Percentiles rank a stretch among this genome's conserved stretches.
phyloP scores from a whole-genome alignment of 2,113 vertebrate genomes.

The Chloropsis cyanopogon region DNA sequence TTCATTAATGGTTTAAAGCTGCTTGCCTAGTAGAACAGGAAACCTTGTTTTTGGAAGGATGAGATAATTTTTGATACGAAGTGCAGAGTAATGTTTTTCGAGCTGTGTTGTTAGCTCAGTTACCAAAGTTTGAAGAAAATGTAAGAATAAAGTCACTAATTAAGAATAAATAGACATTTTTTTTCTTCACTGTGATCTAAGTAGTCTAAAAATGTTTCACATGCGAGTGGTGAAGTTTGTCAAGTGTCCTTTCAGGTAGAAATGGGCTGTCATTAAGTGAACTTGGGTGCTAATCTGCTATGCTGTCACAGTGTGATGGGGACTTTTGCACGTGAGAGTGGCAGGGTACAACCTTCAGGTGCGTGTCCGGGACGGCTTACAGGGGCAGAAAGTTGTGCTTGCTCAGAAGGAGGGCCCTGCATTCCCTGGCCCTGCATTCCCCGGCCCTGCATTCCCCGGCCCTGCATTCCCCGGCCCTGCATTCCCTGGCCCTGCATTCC shows the following conservation, averaged over 20 bases:
- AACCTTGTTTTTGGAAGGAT: not conserved
- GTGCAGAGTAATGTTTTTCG: not conserved
- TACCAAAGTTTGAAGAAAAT: not conserved
- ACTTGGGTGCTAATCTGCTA: fast-evolving
- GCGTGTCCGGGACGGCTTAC: fast-evolving
- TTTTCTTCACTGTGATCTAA: not conserved
- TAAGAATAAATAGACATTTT: not conserved
- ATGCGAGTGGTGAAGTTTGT: not conserved
- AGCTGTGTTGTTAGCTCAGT: not conserved
- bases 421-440: too few species aligned
- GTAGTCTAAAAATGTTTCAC: not conserved
- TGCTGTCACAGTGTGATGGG: not conserved
- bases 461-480: too few species aligned
- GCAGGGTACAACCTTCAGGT: too few species aligned
- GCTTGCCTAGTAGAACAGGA: not conserved
- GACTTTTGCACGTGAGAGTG: not conserved
- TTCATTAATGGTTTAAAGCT: not conserved
- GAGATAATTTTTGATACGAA: not conserved
- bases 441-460: too few species aligned
- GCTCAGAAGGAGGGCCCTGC: not conserved
- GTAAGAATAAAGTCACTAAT: not conserved
- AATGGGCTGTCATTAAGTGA: not conserved
- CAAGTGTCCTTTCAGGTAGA: not conserved
- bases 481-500: not conserved
- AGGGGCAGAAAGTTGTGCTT: fast-evolving